These are phyloP conservation scores for Linyphia triangularis DNA, from an alignment of 2,888 invertebrate genomes.

Conservation along the genomic window DNA sequence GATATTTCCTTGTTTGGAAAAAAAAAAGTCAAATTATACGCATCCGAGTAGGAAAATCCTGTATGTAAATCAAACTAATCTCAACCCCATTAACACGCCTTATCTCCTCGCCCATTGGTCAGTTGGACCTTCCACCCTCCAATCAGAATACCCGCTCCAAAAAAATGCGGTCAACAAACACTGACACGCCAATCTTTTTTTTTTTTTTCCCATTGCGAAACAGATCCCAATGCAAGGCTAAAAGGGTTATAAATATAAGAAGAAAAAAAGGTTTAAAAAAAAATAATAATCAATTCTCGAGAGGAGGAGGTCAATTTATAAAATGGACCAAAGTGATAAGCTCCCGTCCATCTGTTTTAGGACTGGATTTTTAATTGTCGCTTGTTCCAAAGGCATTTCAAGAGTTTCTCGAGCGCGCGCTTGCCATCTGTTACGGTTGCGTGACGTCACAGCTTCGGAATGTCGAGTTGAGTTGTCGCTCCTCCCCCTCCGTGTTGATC, in stretches of 20 bases:
- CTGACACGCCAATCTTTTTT: not conserved
- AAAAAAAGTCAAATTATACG: too few species aligned
- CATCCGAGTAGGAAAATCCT: too few species aligned
- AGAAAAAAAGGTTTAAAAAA: slow-evolving; percentile 1
- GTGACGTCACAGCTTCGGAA: not conserved
- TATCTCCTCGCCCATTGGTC: slow-evolving; percentile 19
- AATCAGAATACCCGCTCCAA: not conserved
- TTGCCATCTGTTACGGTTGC: slow-evolving; percentile 55
- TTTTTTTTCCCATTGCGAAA: not conserved
- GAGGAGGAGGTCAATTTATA: slow-evolving; percentile 18
- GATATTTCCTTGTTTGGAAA: too few species aligned
- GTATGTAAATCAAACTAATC: not conserved
- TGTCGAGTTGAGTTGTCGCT: not conserved
- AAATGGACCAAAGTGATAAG: not conserved
- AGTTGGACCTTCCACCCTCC: slow-evolving; percentile 5
- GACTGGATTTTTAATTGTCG: slow-evolving; percentile 23
- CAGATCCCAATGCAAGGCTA: not conserved
- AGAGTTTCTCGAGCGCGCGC: slow-evolving; percentile 11
- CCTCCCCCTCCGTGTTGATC: not conserved
- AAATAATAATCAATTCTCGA: slow-evolving; percentile 10
- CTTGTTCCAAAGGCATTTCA: slow-evolving; percentile 13
- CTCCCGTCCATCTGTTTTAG: not conserved
- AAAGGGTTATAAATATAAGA: too few species aligned
- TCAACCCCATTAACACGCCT: slow-evolving; percentile 31
- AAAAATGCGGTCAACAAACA: slow-evolving; percentile 49